Conservation (phyloP, 2,113 vertebrate species). For the Saccopteryx leptura region DNA sequence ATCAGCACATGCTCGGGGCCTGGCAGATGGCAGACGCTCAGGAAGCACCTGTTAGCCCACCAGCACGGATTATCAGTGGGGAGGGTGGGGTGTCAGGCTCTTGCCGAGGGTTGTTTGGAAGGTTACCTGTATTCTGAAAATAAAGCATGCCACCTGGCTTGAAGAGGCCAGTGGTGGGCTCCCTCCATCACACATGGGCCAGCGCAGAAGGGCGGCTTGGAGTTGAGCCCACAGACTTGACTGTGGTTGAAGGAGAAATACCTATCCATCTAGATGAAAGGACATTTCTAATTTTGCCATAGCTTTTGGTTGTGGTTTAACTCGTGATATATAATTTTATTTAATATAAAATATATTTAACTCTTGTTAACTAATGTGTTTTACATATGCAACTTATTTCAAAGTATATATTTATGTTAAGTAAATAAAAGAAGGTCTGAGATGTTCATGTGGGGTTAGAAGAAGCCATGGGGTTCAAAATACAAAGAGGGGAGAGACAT, state of each 20-base stretch:
- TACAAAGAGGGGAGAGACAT: background rate
- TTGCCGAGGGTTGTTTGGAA: background rate
- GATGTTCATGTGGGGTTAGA: background rate
- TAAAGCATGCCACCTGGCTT: background rate
- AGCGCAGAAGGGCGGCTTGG: background rate
- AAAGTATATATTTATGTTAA: background rate
- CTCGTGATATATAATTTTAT: background rate
- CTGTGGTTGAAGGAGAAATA: background rate
- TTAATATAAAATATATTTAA: slow-evolving; percentile 31
- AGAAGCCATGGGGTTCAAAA: background rate
- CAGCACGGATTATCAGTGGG: background rate
- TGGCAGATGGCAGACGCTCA: background rate
- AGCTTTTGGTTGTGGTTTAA: slow-evolving; percentile 19
- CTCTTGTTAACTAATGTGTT: background rate
- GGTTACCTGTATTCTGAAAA: background rate
- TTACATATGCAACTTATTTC: background rate
- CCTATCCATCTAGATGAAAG: background rate
- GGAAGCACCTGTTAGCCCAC: background rate
- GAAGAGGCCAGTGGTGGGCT: background rate
- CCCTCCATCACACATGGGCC: background rate
- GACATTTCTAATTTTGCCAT: background rate
- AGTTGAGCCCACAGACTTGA: background rate
- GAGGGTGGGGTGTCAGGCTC: background rate
- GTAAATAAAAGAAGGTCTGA: background rate
- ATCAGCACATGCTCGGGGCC: background rate